Base-by-base conservation (phyloP, 2,113 vertebrate genomes). In the Burhinus bistriatus region DNA sequence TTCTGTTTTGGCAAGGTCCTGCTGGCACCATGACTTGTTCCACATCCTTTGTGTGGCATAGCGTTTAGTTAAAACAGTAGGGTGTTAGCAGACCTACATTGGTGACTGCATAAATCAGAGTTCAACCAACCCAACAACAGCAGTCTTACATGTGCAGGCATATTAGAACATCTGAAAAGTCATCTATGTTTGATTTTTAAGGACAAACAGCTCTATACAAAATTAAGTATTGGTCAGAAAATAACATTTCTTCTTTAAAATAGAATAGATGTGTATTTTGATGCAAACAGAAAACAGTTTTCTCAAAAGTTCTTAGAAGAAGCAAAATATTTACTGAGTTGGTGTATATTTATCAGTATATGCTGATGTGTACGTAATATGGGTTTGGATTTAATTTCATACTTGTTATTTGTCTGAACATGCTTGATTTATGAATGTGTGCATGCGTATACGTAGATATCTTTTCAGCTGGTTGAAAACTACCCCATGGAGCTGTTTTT, bases 41-140 rank as follows among this genome's bases (percentile, higher is more conserved):
- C 1, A 4, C 15, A 2, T 16, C 2, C 15, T 59, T 38, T 5
- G 4, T 0, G 0, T 13, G 58, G 27, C 44, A 5, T 36, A 40
- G 27, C 26, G 2, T 58, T 38, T 9, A 8, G 11, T 44, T 66
- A 11, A 18, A 76, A 9, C 23, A 18, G 6, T 4, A 4, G 62
- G 18, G 11, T 5, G 6, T 65, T 42, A 32, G 32, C 58, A 66
- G 42, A 5, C 3, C 5, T 32, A 6, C 36, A 0, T 45, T 58
- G 22, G 47, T 62, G 42, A 15, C 34, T 5, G 11, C 68, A 20
- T 54, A 70, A 78, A 82, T 51, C 61, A 15, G 17, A 52, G 20
- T 11, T 29, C 5, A 29, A 90, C 9, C n/a, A 42, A 10, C 32
- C 62, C 72, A 38, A 12, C 23, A 9, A 2, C 64, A 36, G 4